phyloP scores from a whole-genome alignment of 2,113 vertebrate genomes.

The Turdus rufiventris region DNA sequence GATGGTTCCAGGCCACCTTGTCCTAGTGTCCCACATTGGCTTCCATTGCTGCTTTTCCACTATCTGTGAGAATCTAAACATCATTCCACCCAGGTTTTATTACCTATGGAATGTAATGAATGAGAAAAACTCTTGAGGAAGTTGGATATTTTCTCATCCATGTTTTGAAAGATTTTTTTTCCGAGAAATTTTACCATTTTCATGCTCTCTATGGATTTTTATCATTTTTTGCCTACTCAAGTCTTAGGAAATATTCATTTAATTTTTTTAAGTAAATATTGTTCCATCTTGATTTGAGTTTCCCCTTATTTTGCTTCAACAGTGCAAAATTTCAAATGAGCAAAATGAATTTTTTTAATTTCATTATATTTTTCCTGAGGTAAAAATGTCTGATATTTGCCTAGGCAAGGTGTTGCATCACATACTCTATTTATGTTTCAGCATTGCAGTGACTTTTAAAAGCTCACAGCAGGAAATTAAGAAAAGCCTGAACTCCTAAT shows the following conservation, averaged over 20 bases:
- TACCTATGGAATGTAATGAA: neutral
- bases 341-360: neutral
- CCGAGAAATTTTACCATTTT: neutral
- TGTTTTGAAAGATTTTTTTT: neutral
- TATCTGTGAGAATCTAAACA: neutral
- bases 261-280: neutral
- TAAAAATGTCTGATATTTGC: constrained; percentile 55
- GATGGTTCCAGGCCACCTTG: neutral
- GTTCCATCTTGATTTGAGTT: neutral
- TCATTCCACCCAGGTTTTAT: neutral
- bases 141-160: neutral
- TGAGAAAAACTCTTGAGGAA: neutral
- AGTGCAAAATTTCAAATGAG: neutral
- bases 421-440: constrained; percentile 62
- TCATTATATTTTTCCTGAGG: constrained; percentile 16
- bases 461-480: constrained; percentile 66
- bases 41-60: neutral
- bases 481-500: constrained; percentile 62
- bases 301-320: neutral
- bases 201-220: neutral
- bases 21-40: accelerated
- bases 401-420: constrained; percentile 54
- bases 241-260: neutral
- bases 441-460: constrained; percentile 62
- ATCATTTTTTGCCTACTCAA: neutral